Percentiles rank a stretch among this genome's conserved stretches.
Evolutionary conservation across 1,140 invertebrate species (phyloP).

Genomic region (Leptopilina boulardi): DNA sequence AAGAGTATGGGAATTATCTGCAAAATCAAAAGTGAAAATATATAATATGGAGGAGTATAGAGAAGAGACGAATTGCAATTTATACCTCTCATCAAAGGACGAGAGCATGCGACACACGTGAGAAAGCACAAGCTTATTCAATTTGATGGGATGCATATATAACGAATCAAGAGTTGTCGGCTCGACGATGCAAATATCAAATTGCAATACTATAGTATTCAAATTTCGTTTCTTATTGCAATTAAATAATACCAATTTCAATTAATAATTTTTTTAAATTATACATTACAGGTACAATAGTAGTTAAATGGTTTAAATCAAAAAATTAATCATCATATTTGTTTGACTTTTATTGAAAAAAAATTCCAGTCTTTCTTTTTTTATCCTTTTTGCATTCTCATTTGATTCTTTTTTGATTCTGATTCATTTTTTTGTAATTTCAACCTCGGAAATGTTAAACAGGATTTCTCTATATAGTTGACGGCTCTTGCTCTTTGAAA

Average conservation of each 20-base stretch:
- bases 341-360: neutral
- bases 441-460: neutral
- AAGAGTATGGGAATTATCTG: too few relatives aligned
- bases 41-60: neutral
- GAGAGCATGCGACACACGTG: neutral
- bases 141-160: neutral
- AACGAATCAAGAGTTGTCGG: neutral
- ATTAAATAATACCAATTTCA: too few relatives aligned
- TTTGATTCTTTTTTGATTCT: neutral
- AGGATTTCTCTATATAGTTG: constrained; percentile 20
- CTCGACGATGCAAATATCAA: neutral
- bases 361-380: neutral
- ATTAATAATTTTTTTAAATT: too few relatives aligned
- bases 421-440: neutral
- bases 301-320: too few relatives aligned
- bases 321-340: neutral
- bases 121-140: constrained; percentile 27
- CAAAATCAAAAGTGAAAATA: too few relatives aligned
- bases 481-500: constrained; percentile 24
- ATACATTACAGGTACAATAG: too few relatives aligned
- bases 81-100: constrained; percentile 23
- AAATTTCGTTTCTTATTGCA: neutral
- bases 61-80: neutral
- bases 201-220: neutral
- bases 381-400: neutral